Conservation (phyloP, 1,140 invertebrate genomes). For the Drosophila sturtevanti region DNA sequence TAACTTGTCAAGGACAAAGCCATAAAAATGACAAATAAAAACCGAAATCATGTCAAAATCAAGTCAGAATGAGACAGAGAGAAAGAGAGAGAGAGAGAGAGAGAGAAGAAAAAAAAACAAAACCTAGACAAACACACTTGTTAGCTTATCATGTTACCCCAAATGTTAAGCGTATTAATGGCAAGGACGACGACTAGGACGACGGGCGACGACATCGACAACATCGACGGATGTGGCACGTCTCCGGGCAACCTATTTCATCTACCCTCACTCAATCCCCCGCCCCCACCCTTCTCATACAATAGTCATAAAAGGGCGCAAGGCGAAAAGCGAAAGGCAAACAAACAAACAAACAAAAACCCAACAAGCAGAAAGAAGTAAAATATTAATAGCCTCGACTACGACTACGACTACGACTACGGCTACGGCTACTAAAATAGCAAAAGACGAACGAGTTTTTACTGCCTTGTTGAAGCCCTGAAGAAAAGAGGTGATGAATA, state of each 20-base stretch:
- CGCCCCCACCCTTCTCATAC: not conserved
- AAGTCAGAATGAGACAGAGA: conserved; percentile 1
- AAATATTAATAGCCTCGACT: conserved; percentile 72
- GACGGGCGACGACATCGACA: conserved; percentile 19
- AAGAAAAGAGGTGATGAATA: conserved; percentile 9
- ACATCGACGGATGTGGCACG: conserved; percentile 27
- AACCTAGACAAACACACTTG: conserved; percentile 77
- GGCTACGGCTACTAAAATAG: conserved; percentile 65
- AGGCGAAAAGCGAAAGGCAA: conserved; percentile 30
- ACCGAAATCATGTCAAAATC: conserved; percentile 58
- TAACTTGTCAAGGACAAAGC: conserved; percentile 49
- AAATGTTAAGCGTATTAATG: conserved; percentile 77
- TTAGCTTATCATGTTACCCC: conserved; percentile 79
- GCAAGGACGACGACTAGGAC: conserved; percentile 33
- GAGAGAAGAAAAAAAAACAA: conserved; percentile 5
- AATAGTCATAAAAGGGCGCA: conserved; percentile 46
- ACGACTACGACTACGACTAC: too few relatives aligned
- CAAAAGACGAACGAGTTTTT: conserved; percentile 41
- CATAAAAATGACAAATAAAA: conserved; percentile 23
- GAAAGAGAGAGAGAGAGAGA: not conserved
- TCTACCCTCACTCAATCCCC: not conserved
- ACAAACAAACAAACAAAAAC: conserved; percentile 46
- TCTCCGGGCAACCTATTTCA: conserved; percentile 19
- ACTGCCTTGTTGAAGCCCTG: conserved; percentile 8
- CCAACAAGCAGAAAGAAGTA: conserved; percentile 53